Evolutionary conservation across 2,888 invertebrate species (phyloP).

Genomic region (Xanthorhoe spadicearia): DNA sequence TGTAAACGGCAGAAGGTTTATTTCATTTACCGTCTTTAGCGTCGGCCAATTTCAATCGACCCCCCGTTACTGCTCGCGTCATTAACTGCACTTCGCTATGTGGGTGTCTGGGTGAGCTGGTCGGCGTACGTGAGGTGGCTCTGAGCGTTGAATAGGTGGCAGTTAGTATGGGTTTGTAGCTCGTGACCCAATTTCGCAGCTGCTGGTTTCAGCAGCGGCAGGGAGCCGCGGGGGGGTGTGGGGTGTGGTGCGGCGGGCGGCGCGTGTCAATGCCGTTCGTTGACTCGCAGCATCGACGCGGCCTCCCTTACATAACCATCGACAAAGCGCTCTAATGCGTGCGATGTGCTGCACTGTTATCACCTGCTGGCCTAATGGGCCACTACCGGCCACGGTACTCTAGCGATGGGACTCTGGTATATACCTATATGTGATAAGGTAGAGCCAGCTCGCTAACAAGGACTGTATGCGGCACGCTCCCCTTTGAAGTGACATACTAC

Average conservation of each 20-base stretch:
- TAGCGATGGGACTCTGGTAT: background rate
- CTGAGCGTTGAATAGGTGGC: conserved; percentile 42
- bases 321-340: conserved; percentile 79
- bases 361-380: conserved; percentile 35
- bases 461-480: background rate
- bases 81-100: conserved; percentile 45
- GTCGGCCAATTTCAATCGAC: conserved; percentile 55
- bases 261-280: conserved; percentile 85
- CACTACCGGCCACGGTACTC: conserved; percentile 31
- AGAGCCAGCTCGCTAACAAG: conserved; percentile 6
- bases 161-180: conserved; percentile 51
- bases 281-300: conserved; percentile 81
- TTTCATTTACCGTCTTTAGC: conserved; percentile 68
- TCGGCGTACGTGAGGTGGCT: conserved; percentile 73
- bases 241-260: conserved; percentile 62
- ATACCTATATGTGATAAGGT: conserved; percentile 4
- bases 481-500: conserved; percentile 2
- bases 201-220: conserved; percentile 82
- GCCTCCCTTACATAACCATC: conserved; percentile 84
- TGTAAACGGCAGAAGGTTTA: conserved; percentile 72
- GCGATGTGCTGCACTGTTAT: conserved; percentile 64
- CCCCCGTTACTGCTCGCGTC: conserved; percentile 51
- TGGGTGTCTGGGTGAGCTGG: conserved; percentile 64
- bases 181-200: conserved; percentile 84
- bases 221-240: conserved; percentile 57